Conservation (phyloP, 2,888 invertebrate genomes). For the Ashinkailepas kermadecensis region DNA sequence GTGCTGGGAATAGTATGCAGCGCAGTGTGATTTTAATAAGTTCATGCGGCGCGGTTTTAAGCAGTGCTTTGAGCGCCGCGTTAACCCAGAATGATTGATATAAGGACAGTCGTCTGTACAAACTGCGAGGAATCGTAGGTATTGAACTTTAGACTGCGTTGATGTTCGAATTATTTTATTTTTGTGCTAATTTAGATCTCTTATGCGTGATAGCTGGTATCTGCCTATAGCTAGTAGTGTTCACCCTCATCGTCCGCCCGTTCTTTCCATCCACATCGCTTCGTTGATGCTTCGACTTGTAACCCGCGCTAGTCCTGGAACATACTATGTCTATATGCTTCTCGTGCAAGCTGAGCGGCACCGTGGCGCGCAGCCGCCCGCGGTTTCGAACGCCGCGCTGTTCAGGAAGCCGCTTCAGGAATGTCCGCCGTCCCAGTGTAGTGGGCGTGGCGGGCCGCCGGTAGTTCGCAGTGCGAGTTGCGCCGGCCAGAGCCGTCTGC, state of each 20-base stretch:
- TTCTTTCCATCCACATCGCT: background rate
- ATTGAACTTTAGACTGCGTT: no score
- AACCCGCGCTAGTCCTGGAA: background rate
- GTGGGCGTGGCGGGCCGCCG: no score
- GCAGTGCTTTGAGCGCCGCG: background rate
- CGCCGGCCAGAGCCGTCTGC: no score
- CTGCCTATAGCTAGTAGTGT: background rate
- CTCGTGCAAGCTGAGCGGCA: no score
- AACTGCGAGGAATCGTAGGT: background rate
- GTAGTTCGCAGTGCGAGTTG: no score
- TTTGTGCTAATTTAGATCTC: constrained; percentile 11
- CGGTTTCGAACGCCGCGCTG: no score
- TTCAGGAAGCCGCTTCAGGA: no score
- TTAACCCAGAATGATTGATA: background rate
- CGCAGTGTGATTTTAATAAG: background rate
- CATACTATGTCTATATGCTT: background rate
- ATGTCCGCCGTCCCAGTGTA: no score
- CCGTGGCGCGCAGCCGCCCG: no score
- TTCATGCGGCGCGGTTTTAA: background rate
- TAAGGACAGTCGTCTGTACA: background rate
- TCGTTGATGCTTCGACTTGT: background rate
- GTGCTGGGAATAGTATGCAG: background rate
- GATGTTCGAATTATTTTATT: background rate
- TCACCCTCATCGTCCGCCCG: background rate
- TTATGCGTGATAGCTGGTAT: background rate